Percentiles rank a stretch among this genome's conserved stretches.
phyloP scores from a whole-genome alignment of 2,113 vertebrate species.

The Cettia cetti region DNA sequence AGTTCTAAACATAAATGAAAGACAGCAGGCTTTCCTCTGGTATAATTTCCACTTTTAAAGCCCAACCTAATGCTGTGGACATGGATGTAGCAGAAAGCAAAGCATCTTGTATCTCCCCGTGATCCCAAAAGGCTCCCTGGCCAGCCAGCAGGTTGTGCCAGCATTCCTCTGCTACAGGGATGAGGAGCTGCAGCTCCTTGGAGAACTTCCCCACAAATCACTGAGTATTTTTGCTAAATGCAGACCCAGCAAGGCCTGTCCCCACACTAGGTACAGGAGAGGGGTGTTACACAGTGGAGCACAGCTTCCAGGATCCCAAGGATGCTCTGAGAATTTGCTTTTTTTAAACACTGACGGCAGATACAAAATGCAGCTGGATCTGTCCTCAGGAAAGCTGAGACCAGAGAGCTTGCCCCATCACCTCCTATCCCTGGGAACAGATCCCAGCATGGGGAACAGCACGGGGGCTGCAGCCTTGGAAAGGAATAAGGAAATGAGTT shows the following conservation, averaged over 20 bases:
- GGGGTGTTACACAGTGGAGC: neutral
- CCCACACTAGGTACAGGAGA: fast-evolving
- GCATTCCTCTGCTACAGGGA: neutral
- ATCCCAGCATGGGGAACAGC: neutral
- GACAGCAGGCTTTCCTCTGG: neutral
- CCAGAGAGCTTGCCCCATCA: neutral
- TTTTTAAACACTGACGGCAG: neutral
- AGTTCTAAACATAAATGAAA: neutral
- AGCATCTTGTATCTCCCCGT: neutral
- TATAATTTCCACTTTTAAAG: neutral
- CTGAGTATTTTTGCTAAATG: neutral
- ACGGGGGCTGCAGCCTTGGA: neutral
- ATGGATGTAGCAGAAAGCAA: neutral
- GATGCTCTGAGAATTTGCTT: neutral
- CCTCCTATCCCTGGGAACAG: neutral
- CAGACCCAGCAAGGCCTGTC: neutral
- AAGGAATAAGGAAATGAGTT: neutral
- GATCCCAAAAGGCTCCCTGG: neutral
- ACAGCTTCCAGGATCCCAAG: neutral
- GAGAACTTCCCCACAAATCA: neutral
- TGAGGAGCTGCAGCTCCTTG: neutral
- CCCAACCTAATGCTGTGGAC: neutral
- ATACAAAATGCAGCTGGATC: neutral
- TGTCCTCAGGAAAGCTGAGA: neutral
- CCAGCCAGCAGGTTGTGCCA: neutral